phyloP scores from a whole-genome alignment of 2,888 invertebrate genomes.

The Drosophila acutilabella region DNA sequence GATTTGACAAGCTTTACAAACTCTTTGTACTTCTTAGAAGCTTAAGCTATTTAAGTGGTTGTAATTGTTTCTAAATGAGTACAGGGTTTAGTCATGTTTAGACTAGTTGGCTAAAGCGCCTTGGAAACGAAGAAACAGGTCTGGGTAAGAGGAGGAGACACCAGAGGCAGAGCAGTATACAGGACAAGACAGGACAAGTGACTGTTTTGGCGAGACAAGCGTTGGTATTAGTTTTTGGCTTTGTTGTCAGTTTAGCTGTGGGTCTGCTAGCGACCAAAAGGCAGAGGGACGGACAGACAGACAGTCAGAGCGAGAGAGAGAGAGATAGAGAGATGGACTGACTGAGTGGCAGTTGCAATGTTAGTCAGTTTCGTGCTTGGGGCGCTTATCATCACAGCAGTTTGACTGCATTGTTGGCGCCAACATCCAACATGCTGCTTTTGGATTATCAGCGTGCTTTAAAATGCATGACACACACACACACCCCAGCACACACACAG shows the following conservation, averaged over 20 bases:
- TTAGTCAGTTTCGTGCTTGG: not conserved
- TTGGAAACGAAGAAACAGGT: not conserved
- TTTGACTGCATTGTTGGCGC: slow-evolving; percentile 30
- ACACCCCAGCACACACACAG: slow-evolving; percentile 1
- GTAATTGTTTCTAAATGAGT: no score
- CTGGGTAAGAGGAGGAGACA: not conserved
- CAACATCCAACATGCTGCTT: slow-evolving; percentile 49
- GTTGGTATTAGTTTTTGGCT: slow-evolving; percentile 54
- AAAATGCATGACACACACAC: slow-evolving; percentile 53
- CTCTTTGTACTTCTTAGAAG: no score
- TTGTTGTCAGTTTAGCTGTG: slow-evolving; percentile 55
- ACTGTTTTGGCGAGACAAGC: slow-evolving; percentile 38
- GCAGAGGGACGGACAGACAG: not conserved
- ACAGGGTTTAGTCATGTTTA: no score
- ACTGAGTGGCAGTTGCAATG: slow-evolving; percentile 26
- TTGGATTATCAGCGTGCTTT: slow-evolving; percentile 64
- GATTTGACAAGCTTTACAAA: no score
- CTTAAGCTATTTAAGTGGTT: no score
- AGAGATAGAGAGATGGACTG: not conserved
- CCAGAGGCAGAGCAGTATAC: not conserved
- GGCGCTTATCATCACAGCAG: slow-evolving; percentile 23
- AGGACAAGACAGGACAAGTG: slow-evolving; percentile 20
- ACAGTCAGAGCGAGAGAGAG: slow-evolving; percentile 3
- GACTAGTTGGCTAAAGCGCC: no score
- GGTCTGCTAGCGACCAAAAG: not conserved